Conservation (phyloP, 1,140 invertebrate species). For the Maconellicoccus hirsutus region DNA sequence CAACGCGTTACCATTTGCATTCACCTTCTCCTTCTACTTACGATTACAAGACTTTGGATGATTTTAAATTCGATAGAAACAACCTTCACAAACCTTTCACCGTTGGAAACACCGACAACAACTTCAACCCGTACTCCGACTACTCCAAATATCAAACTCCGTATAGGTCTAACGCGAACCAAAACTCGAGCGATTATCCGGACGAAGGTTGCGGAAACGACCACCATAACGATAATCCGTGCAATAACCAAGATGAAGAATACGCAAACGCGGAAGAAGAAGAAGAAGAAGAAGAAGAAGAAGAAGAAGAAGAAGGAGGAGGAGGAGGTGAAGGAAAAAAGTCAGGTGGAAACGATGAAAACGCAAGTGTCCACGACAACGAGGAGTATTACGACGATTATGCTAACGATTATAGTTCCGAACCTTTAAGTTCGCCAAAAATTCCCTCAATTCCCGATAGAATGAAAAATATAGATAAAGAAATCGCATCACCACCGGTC, state of each 20-base stretch:
- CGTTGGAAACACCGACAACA: neutral
- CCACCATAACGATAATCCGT: neutral
- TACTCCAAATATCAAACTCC: slow-evolving; percentile 24
- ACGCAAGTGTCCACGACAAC: slow-evolving; percentile 19
- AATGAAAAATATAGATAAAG: slow-evolving; percentile 25
- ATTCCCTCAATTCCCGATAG: slow-evolving; percentile 23
- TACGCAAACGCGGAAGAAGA: slow-evolving; percentile 38
- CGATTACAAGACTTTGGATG: slow-evolving; percentile 13
- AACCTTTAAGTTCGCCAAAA: neutral
- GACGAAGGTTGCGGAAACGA: neutral
- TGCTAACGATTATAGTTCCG: slow-evolving; percentile 23
- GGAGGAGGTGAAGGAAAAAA: slow-evolving; percentile 16
- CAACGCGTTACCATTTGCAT: slow-evolving; percentile 16
- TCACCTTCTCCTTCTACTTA: neutral
- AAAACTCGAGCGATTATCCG: neutral
- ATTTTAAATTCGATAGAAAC: no score
- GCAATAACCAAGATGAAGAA: slow-evolving; percentile 27
- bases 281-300: slow-evolving; percentile 26
- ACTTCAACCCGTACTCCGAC: slow-evolving; percentile 4
- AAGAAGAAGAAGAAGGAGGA: neutral
- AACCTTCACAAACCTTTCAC: neutral
- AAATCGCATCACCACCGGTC: slow-evolving; percentile 10
- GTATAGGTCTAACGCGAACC: neutral
- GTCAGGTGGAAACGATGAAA: slow-evolving; percentile 20
- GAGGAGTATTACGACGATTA: slow-evolving; percentile 27